These are phyloP conservation scores for Peucedramus taeniatus DNA, from an alignment of 2,113 vertebrate species.

Conservation along the genomic window DNA sequence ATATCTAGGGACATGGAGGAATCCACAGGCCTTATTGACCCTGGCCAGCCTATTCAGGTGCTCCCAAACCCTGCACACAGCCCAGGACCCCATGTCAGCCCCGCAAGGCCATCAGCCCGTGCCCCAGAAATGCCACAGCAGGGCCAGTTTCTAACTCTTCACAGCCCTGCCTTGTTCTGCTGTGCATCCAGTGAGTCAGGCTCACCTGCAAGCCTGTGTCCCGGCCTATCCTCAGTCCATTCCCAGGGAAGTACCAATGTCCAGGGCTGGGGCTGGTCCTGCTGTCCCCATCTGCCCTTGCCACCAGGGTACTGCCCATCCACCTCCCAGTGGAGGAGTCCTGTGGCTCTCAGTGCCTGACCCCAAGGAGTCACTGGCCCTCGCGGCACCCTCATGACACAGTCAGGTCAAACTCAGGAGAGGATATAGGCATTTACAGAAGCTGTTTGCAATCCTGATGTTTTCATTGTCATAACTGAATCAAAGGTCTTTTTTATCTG, in stretches of 20 bases:
- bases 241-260: not conserved
- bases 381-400: not conserved
- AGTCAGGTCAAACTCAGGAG: not conserved
- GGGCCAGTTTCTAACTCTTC: not conserved
- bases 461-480: not conserved
- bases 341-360: fast-evolving
- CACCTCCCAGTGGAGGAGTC: fast-evolving
- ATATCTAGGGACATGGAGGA: not conserved
- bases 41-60: not conserved
- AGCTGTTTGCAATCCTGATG: not conserved
- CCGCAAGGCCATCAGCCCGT: fast-evolving
- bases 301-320: not conserved
- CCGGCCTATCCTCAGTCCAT: not conserved
- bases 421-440: not conserved
- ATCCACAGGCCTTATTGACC: not conserved
- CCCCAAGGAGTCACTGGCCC: not conserved
- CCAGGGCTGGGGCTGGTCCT: not conserved
- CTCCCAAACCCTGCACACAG: no score
- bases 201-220: fast-evolving
- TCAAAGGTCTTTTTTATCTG: not conserved
- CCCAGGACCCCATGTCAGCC: not conserved
- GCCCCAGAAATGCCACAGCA: not conserved
- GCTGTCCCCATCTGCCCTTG: not conserved
- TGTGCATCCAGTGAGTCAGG: fast-evolving
- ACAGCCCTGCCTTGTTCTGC: not conserved